phyloP scores from a whole-genome alignment of 2,797 vertebrate species.

The Silurus aristotelis region DNA sequence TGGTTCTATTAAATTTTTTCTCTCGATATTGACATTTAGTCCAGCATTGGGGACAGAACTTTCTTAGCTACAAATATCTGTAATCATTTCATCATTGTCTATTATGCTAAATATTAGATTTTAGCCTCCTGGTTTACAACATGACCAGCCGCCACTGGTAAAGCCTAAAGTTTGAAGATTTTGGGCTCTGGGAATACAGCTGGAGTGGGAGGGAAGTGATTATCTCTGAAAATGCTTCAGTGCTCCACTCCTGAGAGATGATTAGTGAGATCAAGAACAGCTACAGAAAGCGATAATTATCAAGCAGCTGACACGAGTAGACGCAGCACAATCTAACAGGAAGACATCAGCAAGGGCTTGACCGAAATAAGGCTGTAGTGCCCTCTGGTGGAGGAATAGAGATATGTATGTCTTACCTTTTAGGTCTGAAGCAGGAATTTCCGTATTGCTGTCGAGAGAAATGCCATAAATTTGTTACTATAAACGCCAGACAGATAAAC shows the following conservation, averaged over 20 bases:
- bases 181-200: not conserved
- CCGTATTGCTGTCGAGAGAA: constrained; percentile 43
- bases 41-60: not conserved
- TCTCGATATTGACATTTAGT: not conserved
- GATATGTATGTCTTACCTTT: constrained; percentile 37
- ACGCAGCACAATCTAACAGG: not conserved
- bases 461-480: not conserved
- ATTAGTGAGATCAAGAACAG: constrained; percentile 5
- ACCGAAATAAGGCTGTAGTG: not conserved
- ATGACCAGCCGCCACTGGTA: not conserved
- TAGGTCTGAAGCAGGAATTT: constrained; percentile 44
- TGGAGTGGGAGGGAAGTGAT: not conserved
- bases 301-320: not conserved
- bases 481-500: not conserved
- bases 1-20: not conserved
- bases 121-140: not conserved
- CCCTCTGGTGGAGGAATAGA: constrained; percentile 29
- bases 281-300: not conserved
- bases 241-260: not conserved
- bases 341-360: not conserved
- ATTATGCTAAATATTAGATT: not conserved
- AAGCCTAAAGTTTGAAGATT: not conserved
- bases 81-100: not conserved
- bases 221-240: constrained; percentile 17
- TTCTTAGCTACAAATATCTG: not conserved